Evolutionary conservation across 2,113 vertebrate species (phyloP).

Genomic region (Rana temporaria): DNA sequence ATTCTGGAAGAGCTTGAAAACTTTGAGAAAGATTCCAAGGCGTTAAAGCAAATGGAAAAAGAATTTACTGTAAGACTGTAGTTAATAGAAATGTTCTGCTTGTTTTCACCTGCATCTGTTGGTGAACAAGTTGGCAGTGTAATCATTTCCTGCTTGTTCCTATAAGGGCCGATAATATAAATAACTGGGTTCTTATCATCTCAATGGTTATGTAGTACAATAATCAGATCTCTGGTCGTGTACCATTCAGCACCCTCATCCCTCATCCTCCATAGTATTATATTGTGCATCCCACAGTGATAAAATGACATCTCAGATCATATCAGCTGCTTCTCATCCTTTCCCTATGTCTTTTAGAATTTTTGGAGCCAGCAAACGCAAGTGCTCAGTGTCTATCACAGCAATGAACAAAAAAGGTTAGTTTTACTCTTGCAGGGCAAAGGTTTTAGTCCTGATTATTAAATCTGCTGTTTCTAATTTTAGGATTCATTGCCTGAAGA

Average conservation of each 20-base stretch:
- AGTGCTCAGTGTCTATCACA: conserved; percentile 64
- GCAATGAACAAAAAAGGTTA: conserved; percentile 73
- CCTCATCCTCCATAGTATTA: neutral
- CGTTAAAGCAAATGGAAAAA: conserved; percentile 85
- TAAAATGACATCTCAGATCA: neutral
- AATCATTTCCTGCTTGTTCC: neutral
- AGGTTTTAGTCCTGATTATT: neutral
- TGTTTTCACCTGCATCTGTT: conserved; percentile 1
- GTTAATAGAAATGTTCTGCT: neutral
- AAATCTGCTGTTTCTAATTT: conserved; percentile 42
- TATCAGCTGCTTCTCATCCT: conserved; percentile 5
- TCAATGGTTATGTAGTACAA: neutral
- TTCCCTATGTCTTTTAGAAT: conserved; percentile 65
- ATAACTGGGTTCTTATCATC: neutral
- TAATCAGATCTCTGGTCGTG: neutral
- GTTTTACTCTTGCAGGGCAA: neutral
- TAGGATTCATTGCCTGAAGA: conserved; percentile 73
- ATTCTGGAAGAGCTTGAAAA: conserved; percentile 81
- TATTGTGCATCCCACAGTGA: neutral
- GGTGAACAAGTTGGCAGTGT: neutral
- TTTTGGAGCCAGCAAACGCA: conserved; percentile 72
- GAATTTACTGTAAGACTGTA: conserved; percentile 82
- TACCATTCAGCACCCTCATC: conserved; percentile 10
- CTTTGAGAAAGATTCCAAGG: conserved; percentile 81
- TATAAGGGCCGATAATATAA: neutral